Evolutionary conservation across 2,113 vertebrate genomes (phyloP), one percentile per base, ranked within the genome.

Genomic region (Coturnix japonica): DNA sequence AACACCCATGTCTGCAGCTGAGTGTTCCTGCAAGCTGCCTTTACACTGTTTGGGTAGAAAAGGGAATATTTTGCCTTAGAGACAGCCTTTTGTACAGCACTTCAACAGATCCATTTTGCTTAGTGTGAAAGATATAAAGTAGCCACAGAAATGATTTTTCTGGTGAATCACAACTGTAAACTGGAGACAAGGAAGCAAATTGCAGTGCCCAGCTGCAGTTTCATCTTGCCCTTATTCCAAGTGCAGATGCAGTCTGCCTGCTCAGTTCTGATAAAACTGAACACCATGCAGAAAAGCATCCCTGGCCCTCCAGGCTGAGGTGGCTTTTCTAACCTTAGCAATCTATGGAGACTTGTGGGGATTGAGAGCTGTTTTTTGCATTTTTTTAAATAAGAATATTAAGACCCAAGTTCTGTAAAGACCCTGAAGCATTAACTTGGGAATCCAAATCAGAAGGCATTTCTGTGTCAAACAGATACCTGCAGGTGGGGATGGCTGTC

Each of bases 401-500:
- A 66, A 19, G 73, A 70, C 11, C 14, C 12, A 30, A 66, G 31
- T 76, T 95, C 75, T 81, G 33, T 25, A 82, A 86, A 79, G 78
- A 79, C 63, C 46, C 84, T 83, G 82, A 91, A 85, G 53, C n/a
- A 25, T 81, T 93, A 43, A 49, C 25, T 72, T 75, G 46, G 64
- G 73, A 77, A 82, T 86, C 74, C 66, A 77, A 80, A 69, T 81
- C 47, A 53, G 61, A 75, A 80, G 63, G 49, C 73, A 73, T 79
- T 84, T 70, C 63, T 53, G 47, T 89, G 91, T 87, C 89, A 92
- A 47, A 22, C 78, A 83, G 75, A 71, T 73, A 74, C 77, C 76
- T 89, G 69, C 92, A 93, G 72, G 81, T 83, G 92, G 46, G 72
- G 43, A 63, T 59, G 33, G 60, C 60, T 93, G 60, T 70, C 9